Conservation (phyloP, 2,888 invertebrate species). For the Candidula unifasciata region DNA sequence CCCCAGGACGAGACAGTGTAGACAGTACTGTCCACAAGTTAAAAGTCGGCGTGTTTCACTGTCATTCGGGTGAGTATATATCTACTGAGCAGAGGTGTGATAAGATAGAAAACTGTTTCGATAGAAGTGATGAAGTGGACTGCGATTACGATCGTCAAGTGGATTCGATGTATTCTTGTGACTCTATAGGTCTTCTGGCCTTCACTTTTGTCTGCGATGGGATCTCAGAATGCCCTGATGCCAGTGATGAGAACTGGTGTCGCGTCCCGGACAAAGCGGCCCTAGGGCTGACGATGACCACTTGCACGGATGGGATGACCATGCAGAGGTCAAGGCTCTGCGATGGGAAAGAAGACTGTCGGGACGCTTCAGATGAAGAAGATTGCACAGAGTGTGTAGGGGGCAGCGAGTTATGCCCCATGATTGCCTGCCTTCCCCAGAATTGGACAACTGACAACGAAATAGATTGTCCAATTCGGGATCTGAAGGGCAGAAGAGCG, state of each 20-base stretch:
- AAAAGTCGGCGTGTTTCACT: conserved; percentile 37
- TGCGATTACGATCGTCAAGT: conserved; percentile 1
- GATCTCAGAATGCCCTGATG: conserved; percentile 33
- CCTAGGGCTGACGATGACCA: conserved; percentile 9
- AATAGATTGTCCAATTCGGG: conserved; percentile 39
- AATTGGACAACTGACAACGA: conserved; percentile 34
- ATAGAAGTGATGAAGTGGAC: conserved; percentile 35
- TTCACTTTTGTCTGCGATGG: conserved; percentile 48
- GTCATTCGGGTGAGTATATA: conserved; percentile 46
- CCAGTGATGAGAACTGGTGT: conserved; percentile 39
- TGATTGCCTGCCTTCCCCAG: conserved; percentile 45
- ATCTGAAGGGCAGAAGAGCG: conserved; percentile 1
- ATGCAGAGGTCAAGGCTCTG: conserved; percentile 48
- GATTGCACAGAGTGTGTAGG: conserved; percentile 43
- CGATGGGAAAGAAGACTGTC: conserved; percentile 65
- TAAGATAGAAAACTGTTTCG: conserved; percentile 44
- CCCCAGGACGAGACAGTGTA: not conserved
- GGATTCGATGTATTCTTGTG: conserved; percentile 37
- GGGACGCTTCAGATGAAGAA: conserved; percentile 67
- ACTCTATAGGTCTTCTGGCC: conserved; percentile 28
- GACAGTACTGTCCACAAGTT: not conserved
- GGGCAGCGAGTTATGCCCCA: conserved; percentile 36
- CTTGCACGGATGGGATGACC: conserved; percentile 39
- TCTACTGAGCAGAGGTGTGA: conserved; percentile 49
- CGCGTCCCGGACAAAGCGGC: conserved; percentile 24